Base-by-base conservation (phyloP, 2,888 invertebrate species). In the Dusona sp. region DNA sequence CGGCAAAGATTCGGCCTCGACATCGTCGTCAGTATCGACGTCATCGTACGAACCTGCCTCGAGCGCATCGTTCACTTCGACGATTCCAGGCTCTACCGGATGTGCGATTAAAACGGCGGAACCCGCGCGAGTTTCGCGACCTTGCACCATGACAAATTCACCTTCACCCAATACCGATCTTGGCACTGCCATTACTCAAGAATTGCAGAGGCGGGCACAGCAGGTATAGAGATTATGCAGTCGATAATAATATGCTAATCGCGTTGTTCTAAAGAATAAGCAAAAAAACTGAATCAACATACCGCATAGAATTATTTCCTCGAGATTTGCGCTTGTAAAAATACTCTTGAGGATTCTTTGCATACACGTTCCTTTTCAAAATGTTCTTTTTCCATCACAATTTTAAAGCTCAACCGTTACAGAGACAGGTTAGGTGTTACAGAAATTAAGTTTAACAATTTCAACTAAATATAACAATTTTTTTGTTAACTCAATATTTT, bases 151-250 rank as follows among this genome's bases (percentile, higher is more conserved):
- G 68, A 88, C 90, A 86, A 91, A 90, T 61, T 90, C 92, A 22
- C 91, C 92, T 11, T 89, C 91, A 72, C 91, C 92, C 74, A 92
- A 92, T 90, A 94, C 95, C 89, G 96, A 96, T 92, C 95, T 97
- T 78, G 96, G 96, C 85, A 96, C 96, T 93, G 97, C 97, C 91
- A 96, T 97, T 91, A 96, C 95, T 87, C 96, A 96, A 93, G 97
- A 97, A 93, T 95, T 97, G 83, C 96, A 96, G 91, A 95, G 96
- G 94, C 95, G 97, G 93, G 96, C 96, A 88, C 96, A 96, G 95
- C 93, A 93, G 93, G 97, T 97, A 85, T 7, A 48, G 51, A 82
- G 42, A n/a, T 42, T 29, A 48, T 48, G 22, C 57, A 67, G 68
- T 45, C 67, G 67, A 75, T 68, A 78, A 75, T 68, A 78, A 83